These are phyloP conservation scores for Erythrocebus patas DNA, from an alignment of 2,113 vertebrate genomes.

Conservation along the genomic window DNA sequence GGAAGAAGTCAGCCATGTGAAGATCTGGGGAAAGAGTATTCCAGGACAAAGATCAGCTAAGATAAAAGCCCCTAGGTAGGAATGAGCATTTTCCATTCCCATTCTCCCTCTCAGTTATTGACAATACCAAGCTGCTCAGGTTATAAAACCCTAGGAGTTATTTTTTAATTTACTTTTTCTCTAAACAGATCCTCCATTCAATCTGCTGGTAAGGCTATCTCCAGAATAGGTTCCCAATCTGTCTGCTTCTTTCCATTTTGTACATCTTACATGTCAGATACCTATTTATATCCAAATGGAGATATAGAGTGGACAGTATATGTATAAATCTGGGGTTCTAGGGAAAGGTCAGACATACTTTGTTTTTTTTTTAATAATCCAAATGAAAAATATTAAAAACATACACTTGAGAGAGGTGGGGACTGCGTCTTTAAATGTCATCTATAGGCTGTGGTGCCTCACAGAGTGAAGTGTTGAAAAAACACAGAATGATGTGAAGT, in stretches of 20 bases:
- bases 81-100: background rate
- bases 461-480: background rate
- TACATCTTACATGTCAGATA: background rate
- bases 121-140: background rate
- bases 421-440: background rate
- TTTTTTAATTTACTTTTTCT: background rate
- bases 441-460: background rate
- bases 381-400: constrained; percentile 55
- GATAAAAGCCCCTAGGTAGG: constrained; percentile 40
- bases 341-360: background rate
- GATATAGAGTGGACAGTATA: background rate
- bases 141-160: background rate
- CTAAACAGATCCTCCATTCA: background rate
- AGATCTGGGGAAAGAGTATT: constrained; percentile 34
- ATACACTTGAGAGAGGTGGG: background rate
- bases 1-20: background rate
- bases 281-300: background rate
- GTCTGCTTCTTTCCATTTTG: background rate
- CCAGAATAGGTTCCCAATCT: background rate
- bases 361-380: background rate
- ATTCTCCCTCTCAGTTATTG: background rate
- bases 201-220: background rate
- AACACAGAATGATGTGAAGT: background rate
- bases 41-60: constrained; percentile 33
- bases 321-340: background rate